phyloP scores from a whole-genome alignment of 2,113 vertebrate genomes.

The Saccopteryx bilineata region DNA sequence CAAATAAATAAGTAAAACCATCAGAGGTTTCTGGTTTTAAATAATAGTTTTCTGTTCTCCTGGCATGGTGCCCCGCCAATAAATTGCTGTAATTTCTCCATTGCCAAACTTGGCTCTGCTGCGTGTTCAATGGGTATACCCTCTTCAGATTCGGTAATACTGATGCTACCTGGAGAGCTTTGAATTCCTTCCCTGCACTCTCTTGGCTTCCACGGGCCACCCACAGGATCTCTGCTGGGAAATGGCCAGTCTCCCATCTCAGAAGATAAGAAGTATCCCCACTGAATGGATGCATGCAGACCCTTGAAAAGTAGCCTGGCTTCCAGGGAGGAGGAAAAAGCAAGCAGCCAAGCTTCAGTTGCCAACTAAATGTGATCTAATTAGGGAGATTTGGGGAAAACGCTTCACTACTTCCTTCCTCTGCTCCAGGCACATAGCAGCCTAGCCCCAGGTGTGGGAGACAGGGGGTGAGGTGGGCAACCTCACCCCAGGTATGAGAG shows the following conservation, averaged over 20 bases:
- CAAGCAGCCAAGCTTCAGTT: neutral
- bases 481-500: neutral
- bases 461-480: neutral
- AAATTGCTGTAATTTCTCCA: neutral
- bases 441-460: neutral
- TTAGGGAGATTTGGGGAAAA: neutral
- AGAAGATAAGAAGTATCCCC: neutral
- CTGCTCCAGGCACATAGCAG: neutral
- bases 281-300: neutral
- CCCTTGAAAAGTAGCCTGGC: neutral
- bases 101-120: neutral
- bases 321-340: neutral
- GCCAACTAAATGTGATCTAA: neutral
- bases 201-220: neutral
- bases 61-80: neutral
- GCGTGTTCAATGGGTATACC: fast-evolving
- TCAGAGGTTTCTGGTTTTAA: neutral
- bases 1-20: too few relatives aligned
- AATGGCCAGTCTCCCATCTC: neutral
- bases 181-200: neutral
- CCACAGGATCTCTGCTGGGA: neutral
- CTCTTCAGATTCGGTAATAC: too few relatives aligned
- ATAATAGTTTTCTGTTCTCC: neutral
- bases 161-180: neutral
- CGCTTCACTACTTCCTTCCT: neutral